Percentiles rank a stretch among this genome's conserved stretches.
phyloP scores from a whole-genome alignment of 92 coral and sea anemone genomes.

The Zoanthus solanderi region DNA sequence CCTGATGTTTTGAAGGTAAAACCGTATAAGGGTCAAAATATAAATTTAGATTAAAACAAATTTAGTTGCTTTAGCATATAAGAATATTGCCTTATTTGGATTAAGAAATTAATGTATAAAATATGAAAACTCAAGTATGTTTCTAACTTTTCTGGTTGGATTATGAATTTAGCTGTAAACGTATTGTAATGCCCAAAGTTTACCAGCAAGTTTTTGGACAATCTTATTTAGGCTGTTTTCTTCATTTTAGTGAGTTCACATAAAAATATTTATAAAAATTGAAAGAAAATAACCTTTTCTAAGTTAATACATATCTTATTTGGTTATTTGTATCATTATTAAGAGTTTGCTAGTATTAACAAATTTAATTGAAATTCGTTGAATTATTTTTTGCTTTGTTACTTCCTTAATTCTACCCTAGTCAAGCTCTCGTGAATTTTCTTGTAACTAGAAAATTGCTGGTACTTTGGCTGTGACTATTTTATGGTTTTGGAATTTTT shows the following conservation, averaged over 20 bases:
- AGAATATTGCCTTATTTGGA: not conserved
- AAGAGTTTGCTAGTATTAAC: not conserved
- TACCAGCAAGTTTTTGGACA: slow-evolving; percentile 20
- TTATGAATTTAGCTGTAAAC: not conserved
- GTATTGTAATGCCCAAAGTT: not conserved
- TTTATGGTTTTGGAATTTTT: not conserved
- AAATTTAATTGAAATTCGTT: not conserved
- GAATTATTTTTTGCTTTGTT: not conserved
- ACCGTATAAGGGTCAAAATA: slow-evolving; percentile 13
- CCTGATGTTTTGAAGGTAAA: slow-evolving; percentile 10
- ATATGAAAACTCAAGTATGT: not conserved
- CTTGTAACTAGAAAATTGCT: slow-evolving; percentile 14
- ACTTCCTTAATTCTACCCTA: not conserved
- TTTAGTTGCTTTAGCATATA: slow-evolving; percentile 10
- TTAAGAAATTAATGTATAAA: slow-evolving; percentile 25
- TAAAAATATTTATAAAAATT: not conserved
- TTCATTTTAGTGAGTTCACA: not conserved
- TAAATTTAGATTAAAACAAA: slow-evolving; percentile 7
- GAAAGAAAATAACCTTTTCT: not conserved
- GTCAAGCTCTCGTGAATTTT: not conserved
- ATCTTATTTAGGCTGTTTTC: not conserved
- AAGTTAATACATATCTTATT: not conserved
- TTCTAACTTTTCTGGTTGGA: slow-evolving; percentile 14
- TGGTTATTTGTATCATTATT: not conserved
- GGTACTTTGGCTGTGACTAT: not conserved